Percentiles rank a stretch among this genome's conserved stretches.
phyloP scores from a whole-genome alignment of 2,113 vertebrate genomes.

The Fregetta grallaria region DNA sequence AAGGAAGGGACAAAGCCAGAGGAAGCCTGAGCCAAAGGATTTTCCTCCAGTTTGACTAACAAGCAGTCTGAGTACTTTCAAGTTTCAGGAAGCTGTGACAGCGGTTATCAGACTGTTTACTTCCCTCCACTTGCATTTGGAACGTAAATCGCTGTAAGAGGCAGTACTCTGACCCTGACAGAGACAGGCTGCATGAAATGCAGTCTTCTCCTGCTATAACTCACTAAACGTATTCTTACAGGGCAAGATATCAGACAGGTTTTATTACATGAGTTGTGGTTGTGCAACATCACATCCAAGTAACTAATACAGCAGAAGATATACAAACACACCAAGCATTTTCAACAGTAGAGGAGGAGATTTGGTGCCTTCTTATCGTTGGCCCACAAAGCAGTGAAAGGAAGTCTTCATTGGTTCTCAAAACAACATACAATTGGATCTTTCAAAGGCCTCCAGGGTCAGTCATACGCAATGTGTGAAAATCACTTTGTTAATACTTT shows the following conservation, averaged over 20 bases:
- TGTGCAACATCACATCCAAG: not conserved
- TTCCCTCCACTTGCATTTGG: not conserved
- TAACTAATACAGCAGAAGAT: not conserved
- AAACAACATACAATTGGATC: not conserved
- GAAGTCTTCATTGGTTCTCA: not conserved
- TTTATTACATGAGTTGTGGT: not conserved
- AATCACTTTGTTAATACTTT: not conserved
- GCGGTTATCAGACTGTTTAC: slow-evolving; percentile 2
- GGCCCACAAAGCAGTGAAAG: not conserved
- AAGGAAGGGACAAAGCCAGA: not conserved
- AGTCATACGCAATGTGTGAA: not conserved
- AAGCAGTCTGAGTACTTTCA: slow-evolving; percentile 6
- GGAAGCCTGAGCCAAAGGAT: not conserved
- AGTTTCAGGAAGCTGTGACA: slow-evolving; percentile 31
- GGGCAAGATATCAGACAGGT: not conserved
- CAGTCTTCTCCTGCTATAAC: not conserved
- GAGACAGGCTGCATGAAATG: not conserved
- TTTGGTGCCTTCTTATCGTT: not conserved
- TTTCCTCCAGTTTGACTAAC: not conserved
- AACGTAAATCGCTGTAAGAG: not conserved
- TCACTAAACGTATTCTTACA: not conserved
- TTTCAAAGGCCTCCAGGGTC: not conserved
- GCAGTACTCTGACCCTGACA: not conserved
- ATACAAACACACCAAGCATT: not conserved
- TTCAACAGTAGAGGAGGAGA: not conserved